Evolutionary conservation across 1,140 invertebrate genomes (phyloP), one percentile per base, ranked within the genome.

Genomic region (Campoletis sonorensis): DNA sequence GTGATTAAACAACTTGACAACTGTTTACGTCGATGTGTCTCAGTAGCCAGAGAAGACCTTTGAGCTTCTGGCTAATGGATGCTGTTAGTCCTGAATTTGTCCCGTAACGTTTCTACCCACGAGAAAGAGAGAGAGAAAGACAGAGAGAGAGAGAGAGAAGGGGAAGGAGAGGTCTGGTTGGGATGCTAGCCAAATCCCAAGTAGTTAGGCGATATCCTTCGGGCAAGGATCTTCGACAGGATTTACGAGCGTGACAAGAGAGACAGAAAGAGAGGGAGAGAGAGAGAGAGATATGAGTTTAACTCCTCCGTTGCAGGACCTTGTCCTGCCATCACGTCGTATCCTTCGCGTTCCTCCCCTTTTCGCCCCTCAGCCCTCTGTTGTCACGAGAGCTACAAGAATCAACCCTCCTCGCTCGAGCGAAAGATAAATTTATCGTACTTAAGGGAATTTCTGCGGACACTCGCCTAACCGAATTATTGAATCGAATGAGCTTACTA

Each of bases 201-300:
- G 58, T 78, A 78, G 76, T 78, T 78, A 64, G 76, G 37, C 58
- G 76, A 78, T 78, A 78, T 78, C 76, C 76, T 78, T 78, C 76
- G 51, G 76, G 30, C 27, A 70, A 78, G 76, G 76, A 78, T 78
- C 76, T 78, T 78, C 58, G 76, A 67, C 58, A 64, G 76, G 76
- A 78, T 78, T 78, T 78, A 78, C 58, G 76, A 78, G 76, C 76
- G 23, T 33, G 61, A 64, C 51, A 23, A 76, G 23, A 40, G 27
- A 61, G 21, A 67, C 13, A 33, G 30, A 33, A 18, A 26, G 30
- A 51, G 54, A 64, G 27, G 33, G 15, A 70, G 26, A 16, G 61
- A 23, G 16, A 13, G 11, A 45, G 18, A 33, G 26, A 54, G 27
- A 77, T 64, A 54, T 27, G 73, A 54, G 73, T 45, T 54, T 61